Evolutionary conservation across 2,113 vertebrate genomes (phyloP).

Genomic region (Apodemus sylvaticus): DNA sequence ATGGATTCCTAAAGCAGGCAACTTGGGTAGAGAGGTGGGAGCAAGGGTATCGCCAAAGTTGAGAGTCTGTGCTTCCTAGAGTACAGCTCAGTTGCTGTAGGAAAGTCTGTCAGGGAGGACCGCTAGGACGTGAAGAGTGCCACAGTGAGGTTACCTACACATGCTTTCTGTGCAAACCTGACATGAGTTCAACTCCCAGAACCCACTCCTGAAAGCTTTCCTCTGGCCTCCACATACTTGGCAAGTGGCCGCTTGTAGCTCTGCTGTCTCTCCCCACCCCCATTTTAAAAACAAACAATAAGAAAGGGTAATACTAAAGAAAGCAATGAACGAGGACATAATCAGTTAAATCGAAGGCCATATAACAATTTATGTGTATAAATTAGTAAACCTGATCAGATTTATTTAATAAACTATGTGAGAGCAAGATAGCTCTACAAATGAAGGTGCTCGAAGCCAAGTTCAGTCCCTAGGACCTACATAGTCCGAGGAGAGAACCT

Average conservation of each 20-base stretch:
- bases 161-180: not conserved
- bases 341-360: slow-evolving; percentile 44
- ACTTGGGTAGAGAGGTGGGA: not conserved
- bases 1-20: slow-evolving; percentile 43
- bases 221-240: not conserved
- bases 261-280: not conserved
- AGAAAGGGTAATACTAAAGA: slow-evolving; percentile 35
- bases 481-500: not conserved
- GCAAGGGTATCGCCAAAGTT: slow-evolving; percentile 14
- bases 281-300: not conserved
- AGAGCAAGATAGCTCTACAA: not conserved
- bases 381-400: slow-evolving; percentile 27
- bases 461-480: not conserved
- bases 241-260: not conserved
- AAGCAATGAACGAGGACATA: not conserved
- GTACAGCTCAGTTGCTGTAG: not conserved
- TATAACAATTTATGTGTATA: slow-evolving; percentile 55
- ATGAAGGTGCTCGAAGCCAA: not conserved
- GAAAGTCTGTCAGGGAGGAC: not conserved
- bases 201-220: not conserved
- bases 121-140: not conserved
- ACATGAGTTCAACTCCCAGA: not conserved
- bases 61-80: slow-evolving; percentile 48
- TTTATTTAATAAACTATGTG: slow-evolving; percentile 50
- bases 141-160: not conserved